A percentile compares a stretch with the other conserved stretches of the same genome.
Evolutionary conservation across 53 echinoderm and acorn worm genomes (phyloP).

Genomic region (Glandiceps talaboti): DNA sequence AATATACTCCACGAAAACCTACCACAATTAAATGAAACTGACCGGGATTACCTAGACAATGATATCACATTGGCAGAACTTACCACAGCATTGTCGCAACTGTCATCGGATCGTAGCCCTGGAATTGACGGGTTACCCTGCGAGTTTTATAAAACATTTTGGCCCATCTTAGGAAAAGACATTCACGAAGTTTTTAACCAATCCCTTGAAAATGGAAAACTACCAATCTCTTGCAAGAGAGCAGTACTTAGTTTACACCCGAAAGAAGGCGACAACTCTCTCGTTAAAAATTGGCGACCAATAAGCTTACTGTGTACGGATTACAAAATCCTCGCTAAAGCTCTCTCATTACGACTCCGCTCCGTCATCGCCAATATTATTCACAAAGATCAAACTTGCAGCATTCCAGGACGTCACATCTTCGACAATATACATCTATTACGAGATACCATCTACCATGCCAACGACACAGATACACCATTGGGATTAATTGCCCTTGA

Average conservation of each 20-base stretch:
- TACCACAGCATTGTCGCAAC: too few species aligned
- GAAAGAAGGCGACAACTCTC: background rate
- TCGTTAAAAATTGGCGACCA: background rate
- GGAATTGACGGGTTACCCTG: too few species aligned
- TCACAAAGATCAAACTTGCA: too few species aligned
- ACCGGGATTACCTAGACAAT: too few species aligned
- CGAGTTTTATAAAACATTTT: too few species aligned
- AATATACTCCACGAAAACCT: too few species aligned
- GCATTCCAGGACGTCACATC: too few species aligned
- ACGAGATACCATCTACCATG: background rate
- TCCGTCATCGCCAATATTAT: background rate
- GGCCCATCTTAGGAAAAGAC: background rate
- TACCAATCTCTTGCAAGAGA: background rate
- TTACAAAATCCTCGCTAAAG: too few species aligned
- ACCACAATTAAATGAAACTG: too few species aligned
- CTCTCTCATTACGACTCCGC: background rate
- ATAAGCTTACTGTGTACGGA: too few species aligned
- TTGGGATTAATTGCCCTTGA: background rate
- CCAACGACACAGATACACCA: background rate
- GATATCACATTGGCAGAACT: too few species aligned
- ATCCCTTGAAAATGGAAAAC: background rate
- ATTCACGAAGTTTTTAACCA: background rate
- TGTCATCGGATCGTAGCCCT: too few species aligned
- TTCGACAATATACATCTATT: background rate
- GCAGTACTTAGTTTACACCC: background rate